These are phyloP conservation scores for Arizona elegans DNA, from an alignment of 2,113 vertebrate species.

Conservation along the genomic window DNA sequence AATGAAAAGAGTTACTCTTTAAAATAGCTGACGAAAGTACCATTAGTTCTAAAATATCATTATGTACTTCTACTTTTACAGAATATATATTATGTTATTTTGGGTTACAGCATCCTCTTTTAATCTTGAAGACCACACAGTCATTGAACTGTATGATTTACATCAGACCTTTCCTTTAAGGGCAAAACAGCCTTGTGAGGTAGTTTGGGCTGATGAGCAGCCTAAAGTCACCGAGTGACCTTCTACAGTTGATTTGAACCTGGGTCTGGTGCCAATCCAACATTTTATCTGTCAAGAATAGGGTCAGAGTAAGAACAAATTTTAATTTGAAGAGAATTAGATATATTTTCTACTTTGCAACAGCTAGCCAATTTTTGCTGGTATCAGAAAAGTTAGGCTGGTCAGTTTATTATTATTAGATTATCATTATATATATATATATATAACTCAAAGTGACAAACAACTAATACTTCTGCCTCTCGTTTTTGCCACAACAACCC, in stretches of 20 bases:
- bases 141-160: neutral
- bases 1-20: neutral
- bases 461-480: neutral
- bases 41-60: neutral
- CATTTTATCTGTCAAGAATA: neutral
- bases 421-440: neutral
- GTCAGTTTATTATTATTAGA: neutral
- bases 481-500: neutral
- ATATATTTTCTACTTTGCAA: neutral
- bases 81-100: neutral
- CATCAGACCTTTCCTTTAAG: neutral
- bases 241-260: neutral
- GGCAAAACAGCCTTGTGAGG: neutral
- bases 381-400: neutral
- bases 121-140: neutral
- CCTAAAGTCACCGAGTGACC: neutral
- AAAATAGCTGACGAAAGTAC: neutral
- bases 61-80: neutral
- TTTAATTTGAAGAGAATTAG: neutral
- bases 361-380: neutral
- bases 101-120: neutral
- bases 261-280: neutral
- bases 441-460: neutral
- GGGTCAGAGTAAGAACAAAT: neutral
- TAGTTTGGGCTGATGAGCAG: neutral